Evolutionary conservation across 1,140 invertebrate species (phyloP).

Genomic region (Drosophila teissieri): DNA sequence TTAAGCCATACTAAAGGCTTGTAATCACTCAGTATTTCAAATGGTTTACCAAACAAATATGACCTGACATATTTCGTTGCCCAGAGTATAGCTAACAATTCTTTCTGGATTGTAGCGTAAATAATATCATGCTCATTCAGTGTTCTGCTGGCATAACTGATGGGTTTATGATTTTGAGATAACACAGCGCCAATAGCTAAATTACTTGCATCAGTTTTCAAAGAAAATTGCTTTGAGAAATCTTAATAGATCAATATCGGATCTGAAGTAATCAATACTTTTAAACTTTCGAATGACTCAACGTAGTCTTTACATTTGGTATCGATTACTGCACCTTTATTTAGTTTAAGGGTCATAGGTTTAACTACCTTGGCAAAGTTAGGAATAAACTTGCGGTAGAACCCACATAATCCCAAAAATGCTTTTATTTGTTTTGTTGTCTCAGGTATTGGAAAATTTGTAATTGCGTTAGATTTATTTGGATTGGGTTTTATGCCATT

Average conservation of each 20-base stretch:
- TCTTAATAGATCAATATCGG: not conserved
- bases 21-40: not conserved
- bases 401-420: slow-evolving; percentile 54
- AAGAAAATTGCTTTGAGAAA: not conserved
- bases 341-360: not conserved
- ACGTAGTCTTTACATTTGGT: not conserved
- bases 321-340: not conserved
- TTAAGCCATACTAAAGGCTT: not conserved
- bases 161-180: not conserved
- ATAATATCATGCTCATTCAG: not conserved
- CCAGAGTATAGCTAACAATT: not conserved
- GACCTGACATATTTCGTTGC: too few relatives aligned
- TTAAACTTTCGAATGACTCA: not conserved
- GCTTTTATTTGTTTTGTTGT: slow-evolving; percentile 65
- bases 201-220: not conserved
- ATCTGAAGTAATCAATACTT: not conserved
- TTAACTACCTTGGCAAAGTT: slow-evolving; percentile 19
- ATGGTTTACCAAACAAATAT: too few relatives aligned
- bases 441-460: slow-evolving; percentile 57
- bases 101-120: not conserved
- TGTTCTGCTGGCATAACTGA: not conserved
- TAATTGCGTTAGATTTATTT: too few relatives aligned
- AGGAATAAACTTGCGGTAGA: slow-evolving; percentile 1
- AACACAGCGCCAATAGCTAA: not conserved
- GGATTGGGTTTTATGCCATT: not conserved